phyloP scores from a whole-genome alignment of 1,140 invertebrate species.

The roundworm (Caenorhabditis elegans) region WBcel235 BX284606.5:6564001-6564500 shows the following conservation, averaged over 20 bases:
- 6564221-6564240: background rate
- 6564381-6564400: slow-evolving; percentile 92
- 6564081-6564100: background rate
- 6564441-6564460: slow-evolving; percentile 82
- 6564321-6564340: slow-evolving; percentile 75
- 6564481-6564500: slow-evolving; percentile 83
- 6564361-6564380: slow-evolving; percentile 98
- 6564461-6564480: slow-evolving; percentile 98
- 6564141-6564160: background rate
- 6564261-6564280: background rate
- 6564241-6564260: background rate
- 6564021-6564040: background rate
- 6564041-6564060: background rate
- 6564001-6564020: background rate
- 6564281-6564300: background rate
- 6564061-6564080: background rate
- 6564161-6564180: background rate
- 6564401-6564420: slow-evolving; percentile 73
- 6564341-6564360: slow-evolving; percentile 98
- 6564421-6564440: slow-evolving; percentile 45
- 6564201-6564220: background rate
- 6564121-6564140: background rate
- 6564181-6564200: background rate
- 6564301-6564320: slow-evolving; percentile 14
- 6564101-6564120: slow-evolving; percentile 9